Evolutionary conservation across 2,113 vertebrate genomes (phyloP).

Genomic region (Phyllopteryx taeniolatus): DNA sequence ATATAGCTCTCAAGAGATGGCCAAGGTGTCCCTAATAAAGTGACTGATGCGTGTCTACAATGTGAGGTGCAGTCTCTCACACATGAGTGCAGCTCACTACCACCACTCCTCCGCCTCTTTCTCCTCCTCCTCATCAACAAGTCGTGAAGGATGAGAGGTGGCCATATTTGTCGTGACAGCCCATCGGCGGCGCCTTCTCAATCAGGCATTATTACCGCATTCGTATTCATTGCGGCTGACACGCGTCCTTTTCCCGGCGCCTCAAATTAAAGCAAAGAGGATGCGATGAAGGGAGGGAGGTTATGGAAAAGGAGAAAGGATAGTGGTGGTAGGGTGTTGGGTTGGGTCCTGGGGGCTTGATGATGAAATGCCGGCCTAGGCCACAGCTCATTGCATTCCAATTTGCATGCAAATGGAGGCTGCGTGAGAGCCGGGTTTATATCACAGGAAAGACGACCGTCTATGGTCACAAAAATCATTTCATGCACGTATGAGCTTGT

Average conservation of each 20-base stretch:
- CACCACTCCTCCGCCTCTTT: constrained; percentile 51
- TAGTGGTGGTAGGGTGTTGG: constrained; percentile 65
- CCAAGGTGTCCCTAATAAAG: neutral
- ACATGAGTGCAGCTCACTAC: constrained; percentile 33
- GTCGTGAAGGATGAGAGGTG: constrained; percentile 96
- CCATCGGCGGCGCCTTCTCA: constrained; percentile 84
- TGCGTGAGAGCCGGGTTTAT: constrained; percentile 89
- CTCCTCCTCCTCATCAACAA: constrained; percentile 95
- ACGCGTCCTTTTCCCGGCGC: constrained; percentile 84
- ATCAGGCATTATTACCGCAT: constrained; percentile 99
- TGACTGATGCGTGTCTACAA: neutral
- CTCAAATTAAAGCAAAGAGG: constrained; percentile 87
- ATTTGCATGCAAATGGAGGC: constrained; percentile 99
- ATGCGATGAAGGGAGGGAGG: constrained; percentile 43
- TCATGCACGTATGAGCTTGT: constrained; percentile 1
- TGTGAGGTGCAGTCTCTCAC: constrained; percentile 27
- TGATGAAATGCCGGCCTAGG: constrained; percentile 95
- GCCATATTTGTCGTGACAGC: constrained; percentile 98
- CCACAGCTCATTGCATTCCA: constrained; percentile 99
- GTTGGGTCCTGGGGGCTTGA: constrained; percentile 63
- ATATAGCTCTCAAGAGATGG: neutral
- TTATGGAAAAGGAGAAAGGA: constrained; percentile 54
- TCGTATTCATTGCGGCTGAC: constrained; percentile 99
- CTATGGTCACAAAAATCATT: neutral
- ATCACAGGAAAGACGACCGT: constrained; percentile 77